Conservation (phyloP, 2,113 vertebrate genomes). For the Phalacrocorax aristotelis region DNA sequence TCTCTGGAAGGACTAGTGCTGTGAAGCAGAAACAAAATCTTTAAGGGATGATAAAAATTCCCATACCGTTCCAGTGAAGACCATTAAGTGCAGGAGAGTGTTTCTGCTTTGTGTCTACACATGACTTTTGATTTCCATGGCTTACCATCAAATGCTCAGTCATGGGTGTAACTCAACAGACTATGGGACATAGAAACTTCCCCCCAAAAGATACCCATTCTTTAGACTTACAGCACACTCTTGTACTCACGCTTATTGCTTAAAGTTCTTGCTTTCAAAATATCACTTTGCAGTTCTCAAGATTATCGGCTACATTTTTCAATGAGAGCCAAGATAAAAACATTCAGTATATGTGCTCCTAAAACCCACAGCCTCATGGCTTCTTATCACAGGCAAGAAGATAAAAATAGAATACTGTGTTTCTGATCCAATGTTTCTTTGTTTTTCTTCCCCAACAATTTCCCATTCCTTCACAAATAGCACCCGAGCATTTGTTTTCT, state of each 20-base stretch:
- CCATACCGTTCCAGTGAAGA: background rate
- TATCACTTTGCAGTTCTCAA: background rate
- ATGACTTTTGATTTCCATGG: background rate
- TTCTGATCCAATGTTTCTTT: background rate
- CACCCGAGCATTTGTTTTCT: background rate
- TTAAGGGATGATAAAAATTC: background rate
- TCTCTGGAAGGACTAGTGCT: background rate
- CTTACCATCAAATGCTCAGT: background rate
- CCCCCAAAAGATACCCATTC: accelerated
- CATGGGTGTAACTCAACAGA: background rate
- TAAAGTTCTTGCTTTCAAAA: background rate
- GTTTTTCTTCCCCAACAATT: background rate
- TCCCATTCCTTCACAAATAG: background rate
- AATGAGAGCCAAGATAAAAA: background rate
- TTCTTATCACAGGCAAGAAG: background rate
- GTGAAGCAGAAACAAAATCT: background rate
- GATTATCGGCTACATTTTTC: background rate
- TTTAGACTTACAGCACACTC: background rate
- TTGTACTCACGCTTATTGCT: background rate
- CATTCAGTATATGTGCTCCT: background rate
- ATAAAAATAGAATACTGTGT: background rate
- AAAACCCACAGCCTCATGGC: background rate
- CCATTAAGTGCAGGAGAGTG: background rate
- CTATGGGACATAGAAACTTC: background rate
- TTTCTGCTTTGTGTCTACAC: background rate